Percentiles rank a stretch among this genome's conserved stretches.
Conservation (phyloP, 2,797 vertebrate species). For the Macroramphosus scolopax region DNA sequence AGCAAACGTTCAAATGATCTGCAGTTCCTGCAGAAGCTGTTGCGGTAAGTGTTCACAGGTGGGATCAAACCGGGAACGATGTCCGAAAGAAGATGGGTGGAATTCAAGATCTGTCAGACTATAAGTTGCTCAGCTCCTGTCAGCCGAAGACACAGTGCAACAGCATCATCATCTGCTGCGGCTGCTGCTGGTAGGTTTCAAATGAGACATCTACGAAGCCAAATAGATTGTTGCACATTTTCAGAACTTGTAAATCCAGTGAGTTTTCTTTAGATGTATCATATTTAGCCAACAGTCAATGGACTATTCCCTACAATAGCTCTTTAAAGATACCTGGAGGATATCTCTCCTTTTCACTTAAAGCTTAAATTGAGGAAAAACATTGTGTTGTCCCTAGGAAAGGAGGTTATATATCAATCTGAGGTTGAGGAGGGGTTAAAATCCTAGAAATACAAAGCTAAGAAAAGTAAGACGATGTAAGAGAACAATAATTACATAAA, state of each 20-base stretch:
- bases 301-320: too few relatives aligned
- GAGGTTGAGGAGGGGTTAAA: too few relatives aligned
- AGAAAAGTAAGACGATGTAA: too few relatives aligned
- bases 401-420: too few relatives aligned
- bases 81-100: conserved; percentile 84
- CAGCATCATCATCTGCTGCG: conserved; percentile 50
- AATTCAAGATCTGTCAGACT: conserved; percentile 86
- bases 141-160: conserved; percentile 71
- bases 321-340: too few relatives aligned
- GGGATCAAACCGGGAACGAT: conserved; percentile 66
- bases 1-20: conserved; percentile 74
- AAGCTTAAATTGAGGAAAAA: not conserved
- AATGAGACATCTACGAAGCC: not conserved
- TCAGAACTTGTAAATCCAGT: too few relatives aligned
- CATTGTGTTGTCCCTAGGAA: not conserved
- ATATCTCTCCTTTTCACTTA: too few relatives aligned
- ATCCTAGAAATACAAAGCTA: too few relatives aligned
- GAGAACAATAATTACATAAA: too few relatives aligned
- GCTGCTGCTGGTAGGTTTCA: conserved; percentile 68
- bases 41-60: conserved; percentile 38
- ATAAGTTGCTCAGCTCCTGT: conserved; percentile 81
- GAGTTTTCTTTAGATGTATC: not conserved
- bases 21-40: conserved; percentile 47
- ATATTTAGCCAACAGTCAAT: not conserved
- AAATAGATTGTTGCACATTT: not conserved